These are phyloP conservation scores for Lomographa bimaculata DNA, from an alignment of 2,888 invertebrate genomes.

Conservation along the genomic window DNA sequence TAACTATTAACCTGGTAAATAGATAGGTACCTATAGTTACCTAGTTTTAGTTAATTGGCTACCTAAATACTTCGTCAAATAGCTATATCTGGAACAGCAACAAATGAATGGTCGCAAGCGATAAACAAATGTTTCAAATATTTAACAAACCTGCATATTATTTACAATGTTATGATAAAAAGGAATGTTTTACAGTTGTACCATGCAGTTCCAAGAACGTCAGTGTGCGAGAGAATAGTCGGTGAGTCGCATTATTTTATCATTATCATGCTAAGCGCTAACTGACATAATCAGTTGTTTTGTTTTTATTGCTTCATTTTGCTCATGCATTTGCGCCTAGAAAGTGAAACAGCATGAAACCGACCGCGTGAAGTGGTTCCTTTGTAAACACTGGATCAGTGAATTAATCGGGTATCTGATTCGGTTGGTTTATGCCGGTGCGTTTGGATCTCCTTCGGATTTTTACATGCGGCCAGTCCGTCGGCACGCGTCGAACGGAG, in stretches of 20 bases:
- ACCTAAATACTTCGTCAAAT: neutral
- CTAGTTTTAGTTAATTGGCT: no score
- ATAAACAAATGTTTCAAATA: slow-evolving; percentile 4
- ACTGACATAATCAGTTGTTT: slow-evolving; percentile 44
- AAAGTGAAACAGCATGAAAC: slow-evolving; percentile 65
- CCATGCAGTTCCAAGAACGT: slow-evolving; percentile 1
- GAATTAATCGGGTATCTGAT: slow-evolving; percentile 56
- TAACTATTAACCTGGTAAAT: slow-evolving; percentile 12
- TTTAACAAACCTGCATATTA: slow-evolving; percentile 2
- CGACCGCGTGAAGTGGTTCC: slow-evolving; percentile 49
- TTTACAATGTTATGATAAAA: slow-evolving; percentile 5
- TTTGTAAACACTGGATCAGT: slow-evolving; percentile 38
- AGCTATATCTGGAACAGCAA: neutral
- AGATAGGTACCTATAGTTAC: no score
- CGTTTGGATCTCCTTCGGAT: slow-evolving; percentile 61
- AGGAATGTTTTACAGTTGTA: neutral
- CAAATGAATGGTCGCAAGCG: neutral
- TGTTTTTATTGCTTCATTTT: slow-evolving; percentile 45
- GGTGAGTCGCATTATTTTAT: slow-evolving; percentile 31
- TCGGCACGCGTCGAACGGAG: slow-evolving; percentile 51
- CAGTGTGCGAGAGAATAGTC: slow-evolving; percentile 13
- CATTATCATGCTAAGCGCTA: slow-evolving; percentile 30
- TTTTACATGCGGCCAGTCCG: slow-evolving; percentile 58
- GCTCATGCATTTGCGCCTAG: slow-evolving; percentile 51
- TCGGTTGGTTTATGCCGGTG: slow-evolving; percentile 71